These are phyloP conservation scores for Odontamblyopus rebecca DNA, from an alignment of 2,797 vertebrate species.

Conservation along the genomic window DNA sequence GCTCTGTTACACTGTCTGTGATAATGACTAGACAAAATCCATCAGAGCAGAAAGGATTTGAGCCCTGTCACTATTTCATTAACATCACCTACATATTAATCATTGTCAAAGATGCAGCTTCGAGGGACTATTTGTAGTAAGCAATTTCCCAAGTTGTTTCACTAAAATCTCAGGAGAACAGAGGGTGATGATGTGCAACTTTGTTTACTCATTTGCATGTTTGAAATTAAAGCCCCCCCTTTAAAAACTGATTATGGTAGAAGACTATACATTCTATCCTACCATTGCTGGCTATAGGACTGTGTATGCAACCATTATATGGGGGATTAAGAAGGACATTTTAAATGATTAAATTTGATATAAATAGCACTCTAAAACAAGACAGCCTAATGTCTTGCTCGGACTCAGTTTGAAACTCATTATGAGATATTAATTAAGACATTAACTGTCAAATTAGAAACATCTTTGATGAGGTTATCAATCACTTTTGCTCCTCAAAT, in stretches of 20 bases:
- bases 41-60: slow-evolving; percentile 16
- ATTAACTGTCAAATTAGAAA: slow-evolving; percentile 51
- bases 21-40: slow-evolving; percentile 32
- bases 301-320: slow-evolving; percentile 27
- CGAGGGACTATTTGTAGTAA: slow-evolving; percentile 18
- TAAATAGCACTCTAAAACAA: slow-evolving; percentile 48
- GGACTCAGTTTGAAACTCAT: slow-evolving; percentile 60
- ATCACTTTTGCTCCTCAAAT: slow-evolving; percentile 33
- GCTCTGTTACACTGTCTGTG: slow-evolving; percentile 12
- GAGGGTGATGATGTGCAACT: slow-evolving; percentile 44
- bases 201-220: slow-evolving; percentile 37
- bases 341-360: slow-evolving; percentile 51
- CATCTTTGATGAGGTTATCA: slow-evolving; percentile 47
- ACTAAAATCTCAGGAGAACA: slow-evolving; percentile 36
- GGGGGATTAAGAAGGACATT: slow-evolving; percentile 23
- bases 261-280: slow-evolving; percentile 11
- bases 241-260: slow-evolving; percentile 22
- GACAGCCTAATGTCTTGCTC: slow-evolving; percentile 42
- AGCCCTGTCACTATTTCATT: slow-evolving; percentile 27
- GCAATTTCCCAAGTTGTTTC: slow-evolving; percentile 44
- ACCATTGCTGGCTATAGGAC: neutral
- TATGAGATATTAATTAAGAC: slow-evolving; percentile 59
- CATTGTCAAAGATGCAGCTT: slow-evolving; percentile 30
- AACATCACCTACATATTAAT: slow-evolving; percentile 51
- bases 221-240: slow-evolving; percentile 16